A percentile compares a stretch with the other conserved stretches of the same genome.
Evolutionary conservation across 2,888 invertebrate genomes (phyloP).

Genomic region (Erebia palarica): DNA sequence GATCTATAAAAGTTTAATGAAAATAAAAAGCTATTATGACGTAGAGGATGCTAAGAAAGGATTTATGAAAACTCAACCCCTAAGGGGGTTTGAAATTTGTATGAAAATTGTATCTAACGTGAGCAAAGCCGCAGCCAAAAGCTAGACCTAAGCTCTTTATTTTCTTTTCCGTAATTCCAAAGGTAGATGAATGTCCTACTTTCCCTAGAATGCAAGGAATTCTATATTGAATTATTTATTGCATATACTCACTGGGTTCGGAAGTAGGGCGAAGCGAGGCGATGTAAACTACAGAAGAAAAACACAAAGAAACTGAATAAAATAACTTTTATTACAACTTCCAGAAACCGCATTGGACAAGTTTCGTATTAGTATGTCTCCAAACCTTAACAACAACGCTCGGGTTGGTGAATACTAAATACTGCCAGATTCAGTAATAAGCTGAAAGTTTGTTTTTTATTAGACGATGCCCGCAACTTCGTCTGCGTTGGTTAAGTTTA

Average conservation of each 20-base stretch:
- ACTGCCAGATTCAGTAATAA: constrained; percentile 12
- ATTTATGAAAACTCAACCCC: too few species aligned
- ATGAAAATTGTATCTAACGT: too few species aligned
- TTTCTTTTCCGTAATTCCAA: constrained; percentile 9
- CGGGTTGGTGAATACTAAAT: constrained; percentile 3
- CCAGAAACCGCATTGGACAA: not conserved
- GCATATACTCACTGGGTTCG: constrained; percentile 5
- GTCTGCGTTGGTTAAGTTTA: too few species aligned
- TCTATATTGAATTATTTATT: constrained; percentile 21
- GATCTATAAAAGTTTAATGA: too few species aligned
- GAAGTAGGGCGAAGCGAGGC: constrained; percentile 10
- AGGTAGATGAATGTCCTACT: constrained; percentile 9
- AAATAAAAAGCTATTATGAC: too few species aligned
- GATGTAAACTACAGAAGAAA: not conserved
- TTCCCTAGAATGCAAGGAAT: constrained; percentile 9
- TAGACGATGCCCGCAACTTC: too few species aligned
- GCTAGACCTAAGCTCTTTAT: not conserved
- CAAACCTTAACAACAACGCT: not conserved
- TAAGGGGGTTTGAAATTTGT: too few species aligned
- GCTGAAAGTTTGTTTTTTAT: not conserved
- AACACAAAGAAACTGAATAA: constrained; percentile 6
- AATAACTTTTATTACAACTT: constrained; percentile 3
- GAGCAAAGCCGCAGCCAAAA: too few species aligned
- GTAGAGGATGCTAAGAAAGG: too few species aligned
- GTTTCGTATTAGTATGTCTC: not conserved